Evolutionary conservation across 2,888 invertebrate genomes (phyloP), one percentile per base, ranked within the genome.

Genomic region (Parnassius mnemosyne): DNA sequence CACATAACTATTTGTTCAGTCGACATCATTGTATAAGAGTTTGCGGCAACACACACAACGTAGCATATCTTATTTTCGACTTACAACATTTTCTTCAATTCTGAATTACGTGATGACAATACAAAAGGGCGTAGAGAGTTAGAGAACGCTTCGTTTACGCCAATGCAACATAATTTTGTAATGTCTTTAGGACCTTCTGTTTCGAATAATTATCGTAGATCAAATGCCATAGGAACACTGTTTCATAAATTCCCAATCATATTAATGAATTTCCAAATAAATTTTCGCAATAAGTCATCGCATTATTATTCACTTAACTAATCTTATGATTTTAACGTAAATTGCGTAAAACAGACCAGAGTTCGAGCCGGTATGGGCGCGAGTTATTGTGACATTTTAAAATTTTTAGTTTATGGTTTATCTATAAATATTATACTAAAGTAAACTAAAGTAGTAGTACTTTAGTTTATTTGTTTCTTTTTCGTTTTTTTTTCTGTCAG

Each of bases 1-100:
- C 89, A 89, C 85, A 89, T 77, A 84, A 83, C 85, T 87, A 86
- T 89, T 89, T 87, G 89, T 89, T 87, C 85, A 84, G 89, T 86
- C 83, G 83, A 86, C 89, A 88, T 85, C 83, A 90, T 91, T 91
- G 90, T 90, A 89, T 90, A 90, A 90, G 87, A 86, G 84, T 89
- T 88, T 87, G 87, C 79, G 78, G 83, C 85, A 88, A 84, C 79
- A 78, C 83, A 83, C 72, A 83, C 85, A 76, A 80, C 83, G 77
- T 74, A 80, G 86, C 87, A 87, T 89, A 84, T 83, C 86, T 89
- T 89, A 88, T 88, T 87, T 89, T 89, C 83, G 76, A 80, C 85
- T 86, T 88, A 83, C 89, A 87, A 89, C 89, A 89, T 86, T 85
- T 86, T 83, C 81, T 84, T 84, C 81, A 81, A 88, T 84, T 80